Conservation (phyloP, 2,797 vertebrate genomes). For the Gymnodraco acuticeps region DNA sequence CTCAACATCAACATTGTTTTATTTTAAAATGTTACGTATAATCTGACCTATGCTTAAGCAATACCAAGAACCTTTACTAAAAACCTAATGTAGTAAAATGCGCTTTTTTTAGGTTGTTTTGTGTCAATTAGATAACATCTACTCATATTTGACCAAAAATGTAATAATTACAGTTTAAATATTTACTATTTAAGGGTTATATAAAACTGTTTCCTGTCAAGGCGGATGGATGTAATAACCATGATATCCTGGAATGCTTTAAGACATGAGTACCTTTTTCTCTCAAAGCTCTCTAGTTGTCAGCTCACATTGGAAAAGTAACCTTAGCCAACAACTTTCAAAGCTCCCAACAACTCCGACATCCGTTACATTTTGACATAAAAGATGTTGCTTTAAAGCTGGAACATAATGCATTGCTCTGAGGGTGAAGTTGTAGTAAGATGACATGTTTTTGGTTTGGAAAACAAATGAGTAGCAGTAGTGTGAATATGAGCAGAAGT, state of each 20-base stretch:
- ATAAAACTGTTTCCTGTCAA: neutral
- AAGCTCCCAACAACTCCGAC: neutral
- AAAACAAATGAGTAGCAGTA: slow-evolving; percentile 49
- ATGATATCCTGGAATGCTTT: neutral
- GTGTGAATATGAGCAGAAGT: slow-evolving; percentile 59
- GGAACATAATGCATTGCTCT: slow-evolving; percentile 11
- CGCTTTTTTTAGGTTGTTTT: too few species aligned
- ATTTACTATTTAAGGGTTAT: too few species aligned
- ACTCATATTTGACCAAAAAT: too few species aligned
- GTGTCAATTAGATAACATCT: too few species aligned
- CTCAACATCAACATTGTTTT: too few species aligned
- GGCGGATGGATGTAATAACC: neutral
- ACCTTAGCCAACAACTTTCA: neutral
- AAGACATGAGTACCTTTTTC: neutral
- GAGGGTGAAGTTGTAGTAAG: neutral
- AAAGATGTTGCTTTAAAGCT: neutral
- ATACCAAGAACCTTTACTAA: too few species aligned
- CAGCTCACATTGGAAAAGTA: neutral
- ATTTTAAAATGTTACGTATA: too few species aligned
- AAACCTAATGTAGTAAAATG: too few species aligned
- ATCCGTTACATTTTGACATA: neutral
- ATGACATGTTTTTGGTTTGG: slow-evolving; percentile 17
- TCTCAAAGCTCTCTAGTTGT: neutral
- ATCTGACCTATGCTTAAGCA: too few species aligned
- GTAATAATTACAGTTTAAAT: too few species aligned